Evolutionary conservation across 2,888 invertebrate species (phyloP), one percentile per base, ranked within the genome.

Genomic region (Rhamnusium bicolor): DNA sequence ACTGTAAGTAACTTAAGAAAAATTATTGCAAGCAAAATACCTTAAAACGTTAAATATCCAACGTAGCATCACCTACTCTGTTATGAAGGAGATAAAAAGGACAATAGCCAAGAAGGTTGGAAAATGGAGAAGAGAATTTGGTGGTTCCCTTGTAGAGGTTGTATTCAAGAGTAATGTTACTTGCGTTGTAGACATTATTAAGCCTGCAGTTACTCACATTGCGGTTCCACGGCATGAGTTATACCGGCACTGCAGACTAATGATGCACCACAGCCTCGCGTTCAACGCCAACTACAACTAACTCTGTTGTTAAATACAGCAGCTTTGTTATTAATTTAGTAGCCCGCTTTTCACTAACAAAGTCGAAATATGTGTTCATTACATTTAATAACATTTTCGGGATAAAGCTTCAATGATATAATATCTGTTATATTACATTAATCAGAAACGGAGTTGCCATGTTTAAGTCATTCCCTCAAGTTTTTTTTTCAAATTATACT

Each of bases 181-280:
- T 71, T 70, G 76, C 81, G 80, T 75, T 83, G 82, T 82, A 83
- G 84, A 84, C 86, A 84, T 87, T 86, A 87, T 87, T 87, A 87
- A 86, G 85, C 85, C 81, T 81, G 85, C 85, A 85, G 85, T 87
- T 86, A 86, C 85, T 86, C 87, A 87, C 84, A 82, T 81, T 85
- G 86, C 84, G 86, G 87, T 85, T 85, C 78, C 75, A 78, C 77
- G 85, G 82, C 84, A 83, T 86, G 85, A 86, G 84, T 86, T 85
- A 84, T 80, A 79, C 79, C 77, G 80, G 80, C 84, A 79, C 83
- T 83, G 84, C 84, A 85, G 85, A 85, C 83, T 84, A 85, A 85
- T 85, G 85, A 85, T 84, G 84, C 85, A 84, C 85, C 85, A 79
- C 84, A 85, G 84, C 78, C 80, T 81, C 82, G 77, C 81, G 74